Evolutionary conservation across 2,113 vertebrate genomes (phyloP).

Genomic region (Xiphias gladius): DNA sequence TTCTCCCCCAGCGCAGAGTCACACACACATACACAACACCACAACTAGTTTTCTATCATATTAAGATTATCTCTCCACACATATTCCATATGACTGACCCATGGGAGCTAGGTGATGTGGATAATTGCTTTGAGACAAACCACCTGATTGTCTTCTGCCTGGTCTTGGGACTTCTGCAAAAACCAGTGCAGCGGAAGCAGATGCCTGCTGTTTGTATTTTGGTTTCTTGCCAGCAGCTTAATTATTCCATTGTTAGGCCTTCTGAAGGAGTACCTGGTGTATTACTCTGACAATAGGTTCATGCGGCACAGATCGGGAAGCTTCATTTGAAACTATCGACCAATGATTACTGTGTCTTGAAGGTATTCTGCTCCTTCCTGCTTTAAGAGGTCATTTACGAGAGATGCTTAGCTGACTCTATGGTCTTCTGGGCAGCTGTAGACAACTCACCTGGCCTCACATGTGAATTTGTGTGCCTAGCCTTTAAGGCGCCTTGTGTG

Average conservation of each 20-base stretch:
- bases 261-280: constrained; percentile 37
- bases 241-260: constrained; percentile 59
- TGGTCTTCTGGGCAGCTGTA: constrained; percentile 21
- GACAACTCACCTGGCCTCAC: not conserved
- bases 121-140: constrained; percentile 72
- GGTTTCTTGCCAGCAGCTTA: constrained; percentile 55
- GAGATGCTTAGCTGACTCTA: not conserved
- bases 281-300: constrained; percentile 22
- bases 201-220: constrained; percentile 60
- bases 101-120: constrained; percentile 44
- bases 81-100: constrained; percentile 43
- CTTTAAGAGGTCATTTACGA: constrained; percentile 7
- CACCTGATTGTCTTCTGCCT: constrained; percentile 54
- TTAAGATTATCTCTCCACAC: constrained; percentile 20
- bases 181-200: constrained; percentile 52
- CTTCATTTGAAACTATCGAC: constrained; percentile 31
- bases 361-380: constrained; percentile 11
- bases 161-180: constrained; percentile 37
- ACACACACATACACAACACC: not conserved
- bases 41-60: constrained; percentile 3
- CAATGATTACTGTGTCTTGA: constrained; percentile 24
- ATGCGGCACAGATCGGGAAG: not conserved
- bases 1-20: not conserved
- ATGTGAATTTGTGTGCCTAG: not conserved
- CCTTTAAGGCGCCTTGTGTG: not conserved